Base-by-base conservation (phyloP, 2,797 vertebrate species). In the Mastacembelus armatus region DNA sequence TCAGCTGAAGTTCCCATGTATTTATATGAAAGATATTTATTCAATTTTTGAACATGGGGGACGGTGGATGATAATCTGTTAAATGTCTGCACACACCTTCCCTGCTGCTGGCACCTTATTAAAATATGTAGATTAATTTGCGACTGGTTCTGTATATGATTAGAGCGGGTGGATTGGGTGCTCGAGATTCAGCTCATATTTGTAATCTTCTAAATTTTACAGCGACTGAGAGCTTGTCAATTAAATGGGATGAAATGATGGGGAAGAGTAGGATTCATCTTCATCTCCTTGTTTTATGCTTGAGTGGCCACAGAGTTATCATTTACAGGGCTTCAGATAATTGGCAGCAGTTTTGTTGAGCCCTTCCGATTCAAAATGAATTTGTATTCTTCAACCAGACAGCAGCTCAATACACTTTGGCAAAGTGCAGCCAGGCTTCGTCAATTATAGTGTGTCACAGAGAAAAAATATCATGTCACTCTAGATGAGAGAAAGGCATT, bases 271-370 rank as follows among this genome's bases (percentile, higher is more conserved):
- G 94, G 93, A 94, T 94, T 97, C 93, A 90, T 98, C 96, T 97
- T 97, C 95, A 97, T 98, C 96, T 96, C 94, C 95, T 95, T 96
- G 95, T 98, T 98, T 96, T 92, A 96, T 93, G 96, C 97, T 95
- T 88, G 92, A 92, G 89, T 93, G 95, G 92, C 89, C 94, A 89
- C 92, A 89, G 92, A 95, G 93, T 95, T 95, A 96, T 94, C 95
- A 95, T 96, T 96, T 96, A 95, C 94, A 94, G 93, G 94, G 94
- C 91, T 90, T 80, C 92, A 91, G 92, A 94, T 96, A 98, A 97
- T 97, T 97, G 96, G 93, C 94, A 94, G 91, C 89, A 94, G 93
- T 96, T 95, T 93, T 85, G 91, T 93, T 92, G 93, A 92, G 93
- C 89, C 87, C 78, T 93, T 94, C 88, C 90, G 87, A 94, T 93